A percentile compares a stretch with the other conserved stretches of the same genome.
phyloP scores from a whole-genome alignment of 2,888 invertebrate genomes.

The Apodemia duryi region DNA sequence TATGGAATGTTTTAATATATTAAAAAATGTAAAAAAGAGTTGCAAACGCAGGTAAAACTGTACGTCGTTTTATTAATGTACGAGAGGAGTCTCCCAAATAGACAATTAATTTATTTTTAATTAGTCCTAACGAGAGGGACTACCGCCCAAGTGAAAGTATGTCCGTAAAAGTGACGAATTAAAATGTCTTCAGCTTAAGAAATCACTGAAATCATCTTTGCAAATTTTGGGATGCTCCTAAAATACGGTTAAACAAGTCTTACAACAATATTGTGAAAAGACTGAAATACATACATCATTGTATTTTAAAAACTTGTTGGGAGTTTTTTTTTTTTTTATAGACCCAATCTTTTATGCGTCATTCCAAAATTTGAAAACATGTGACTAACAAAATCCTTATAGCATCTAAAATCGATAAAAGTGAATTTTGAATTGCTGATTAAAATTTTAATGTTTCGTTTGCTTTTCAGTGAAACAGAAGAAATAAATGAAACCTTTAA shows the following conservation, averaged over 20 bases:
- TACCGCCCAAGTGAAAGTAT: conserved; percentile 15
- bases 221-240: conserved; percentile 7
- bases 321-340: background rate
- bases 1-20: conserved; percentile 70
- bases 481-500: background rate
- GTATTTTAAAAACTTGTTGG: background rate
- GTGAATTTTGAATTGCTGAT: background rate
- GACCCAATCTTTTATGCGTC: background rate
- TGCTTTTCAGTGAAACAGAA: background rate
- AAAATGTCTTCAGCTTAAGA: background rate
- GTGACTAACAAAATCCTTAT: background rate
- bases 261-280: conserved; percentile 3
- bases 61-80: conserved; percentile 34
- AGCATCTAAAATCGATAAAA: background rate
- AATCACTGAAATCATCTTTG: background rate
- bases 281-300: conserved; percentile 3
- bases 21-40: conserved; percentile 43
- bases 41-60: conserved; percentile 26
- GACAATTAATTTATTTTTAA: conserved; percentile 23
- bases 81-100: conserved; percentile 37
- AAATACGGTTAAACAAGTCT: conserved; percentile 3
- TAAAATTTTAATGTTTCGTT: background rate
- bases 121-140: conserved; percentile 8
- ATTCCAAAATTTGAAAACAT: conserved; percentile 2
- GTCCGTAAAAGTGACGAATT: background rate